A percentile compares a stretch with the other conserved stretches of the same genome.
phyloP scores from a whole-genome alignment of 2,113 vertebrate genomes.

The Sturnus vulgaris region DNA sequence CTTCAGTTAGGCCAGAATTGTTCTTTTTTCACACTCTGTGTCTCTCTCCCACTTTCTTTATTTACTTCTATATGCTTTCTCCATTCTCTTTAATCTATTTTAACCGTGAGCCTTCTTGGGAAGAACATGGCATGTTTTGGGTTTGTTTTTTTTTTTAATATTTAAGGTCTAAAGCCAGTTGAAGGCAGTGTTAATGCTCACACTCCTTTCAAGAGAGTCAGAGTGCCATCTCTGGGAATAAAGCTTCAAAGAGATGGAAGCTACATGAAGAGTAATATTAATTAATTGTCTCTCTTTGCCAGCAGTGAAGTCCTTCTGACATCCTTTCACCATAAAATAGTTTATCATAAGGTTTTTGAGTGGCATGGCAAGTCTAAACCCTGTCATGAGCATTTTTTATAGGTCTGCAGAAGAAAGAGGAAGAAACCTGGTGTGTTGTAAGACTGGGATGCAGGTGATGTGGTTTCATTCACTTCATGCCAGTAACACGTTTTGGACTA shows the following conservation, averaged over 20 bases:
- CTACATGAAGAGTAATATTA: background rate
- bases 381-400: background rate
- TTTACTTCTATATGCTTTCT: background rate
- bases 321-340: background rate
- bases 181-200: background rate
- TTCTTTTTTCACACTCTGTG: background rate
- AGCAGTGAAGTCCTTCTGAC: background rate
- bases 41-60: background rate
- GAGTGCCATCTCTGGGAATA: conserved; percentile 6
- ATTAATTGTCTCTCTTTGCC: background rate
- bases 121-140: background rate
- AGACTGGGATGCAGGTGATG: background rate
- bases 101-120: conserved; percentile 4
- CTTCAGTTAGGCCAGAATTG: background rate
- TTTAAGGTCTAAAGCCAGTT: conserved; percentile 9
- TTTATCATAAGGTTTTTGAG: background rate
- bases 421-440: background rate
- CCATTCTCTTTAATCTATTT: conserved; percentile 47
- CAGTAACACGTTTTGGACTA: background rate
- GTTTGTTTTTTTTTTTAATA: background rate
- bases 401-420: background rate
- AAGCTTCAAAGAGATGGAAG: background rate
- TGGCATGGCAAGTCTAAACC: background rate
- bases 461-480: background rate
- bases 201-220: background rate